phyloP scores from a whole-genome alignment of 1,140 invertebrate genomes.

The Papilio xuthus region DNA sequence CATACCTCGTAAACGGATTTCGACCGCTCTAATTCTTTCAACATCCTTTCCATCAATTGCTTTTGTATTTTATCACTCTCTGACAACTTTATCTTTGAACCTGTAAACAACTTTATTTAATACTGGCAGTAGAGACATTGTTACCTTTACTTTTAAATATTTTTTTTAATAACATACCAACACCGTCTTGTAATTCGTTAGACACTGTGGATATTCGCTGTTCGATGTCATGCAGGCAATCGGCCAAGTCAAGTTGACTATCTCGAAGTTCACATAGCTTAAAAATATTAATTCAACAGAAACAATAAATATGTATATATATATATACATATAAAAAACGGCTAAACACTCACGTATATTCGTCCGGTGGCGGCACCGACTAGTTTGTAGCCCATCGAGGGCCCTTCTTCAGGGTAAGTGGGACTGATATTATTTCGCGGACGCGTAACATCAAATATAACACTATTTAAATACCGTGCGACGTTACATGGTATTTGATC shows the following conservation, averaged over 20 bases:
- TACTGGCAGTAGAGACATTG: neutral
- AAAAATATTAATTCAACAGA: conserved; percentile 27
- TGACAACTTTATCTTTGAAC: conserved; percentile 45
- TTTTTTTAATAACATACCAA: conserved; percentile 40
- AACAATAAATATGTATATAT: too few species aligned
- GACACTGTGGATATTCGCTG: conserved; percentile 55
- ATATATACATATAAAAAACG: too few species aligned
- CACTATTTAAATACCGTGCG: too few species aligned
- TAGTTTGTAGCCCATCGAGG: too few species aligned
- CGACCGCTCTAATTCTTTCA: conserved; percentile 64
- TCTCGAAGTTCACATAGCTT: conserved; percentile 71
- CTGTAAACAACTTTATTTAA: conserved; percentile 32
- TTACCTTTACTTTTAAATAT: neutral
- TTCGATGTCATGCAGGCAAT: conserved; percentile 73
- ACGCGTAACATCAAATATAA: too few species aligned
- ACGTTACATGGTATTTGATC: too few species aligned
- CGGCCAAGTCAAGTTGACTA: conserved; percentile 72
- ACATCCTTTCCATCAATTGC: conserved; percentile 61
- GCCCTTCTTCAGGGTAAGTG: too few species aligned
- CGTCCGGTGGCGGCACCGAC: too few species aligned
- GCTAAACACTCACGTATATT: too few species aligned
- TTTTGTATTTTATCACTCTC: conserved; percentile 54
- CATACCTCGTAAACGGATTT: conserved; percentile 66
- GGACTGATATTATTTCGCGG: too few species aligned
- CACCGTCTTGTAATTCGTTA: conserved; percentile 50